These are phyloP conservation scores for Meloidogyne hapla DNA, from an alignment of 1,140 invertebrate genomes.

Conservation along the genomic window DNA sequence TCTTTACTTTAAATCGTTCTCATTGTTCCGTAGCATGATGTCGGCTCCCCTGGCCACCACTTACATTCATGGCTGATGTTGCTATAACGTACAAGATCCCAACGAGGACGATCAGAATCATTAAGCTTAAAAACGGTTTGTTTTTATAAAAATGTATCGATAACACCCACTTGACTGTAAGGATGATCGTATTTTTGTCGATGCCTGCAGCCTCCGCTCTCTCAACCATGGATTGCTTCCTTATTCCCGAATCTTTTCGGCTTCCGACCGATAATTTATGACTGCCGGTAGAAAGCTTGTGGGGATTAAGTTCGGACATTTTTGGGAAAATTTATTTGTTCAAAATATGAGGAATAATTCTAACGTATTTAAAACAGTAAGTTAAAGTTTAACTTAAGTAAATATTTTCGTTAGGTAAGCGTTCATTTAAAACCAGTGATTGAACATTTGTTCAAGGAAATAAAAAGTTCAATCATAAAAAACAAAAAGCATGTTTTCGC, in stretches of 20 bases:
- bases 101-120: slow-evolving; percentile 9
- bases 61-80: slow-evolving; percentile 25
- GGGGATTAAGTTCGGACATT: neutral
- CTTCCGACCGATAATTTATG: slow-evolving; percentile 1
- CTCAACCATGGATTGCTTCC: slow-evolving; percentile 5
- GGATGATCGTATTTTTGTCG: slow-evolving; percentile 26
- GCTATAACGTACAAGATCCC: slow-evolving; percentile 18
- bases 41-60: neutral
- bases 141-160: neutral
- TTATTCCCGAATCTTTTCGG: neutral
- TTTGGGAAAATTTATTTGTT: neutral
- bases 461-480: neutral
- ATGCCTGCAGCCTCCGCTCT: slow-evolving; percentile 12
- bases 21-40: neutral
- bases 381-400: neutral
- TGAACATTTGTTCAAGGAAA: slow-evolving; percentile 2
- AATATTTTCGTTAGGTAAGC: neutral
- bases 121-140: neutral
- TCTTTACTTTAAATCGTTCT: too few relatives aligned
- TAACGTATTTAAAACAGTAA: neutral
- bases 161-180: slow-evolving; percentile 12
- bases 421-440: neutral
- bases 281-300: neutral
- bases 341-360: too few relatives aligned
- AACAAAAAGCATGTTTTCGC: neutral